Conservation (phyloP, 2,113 vertebrate species). For the Azemiops feae region DNA sequence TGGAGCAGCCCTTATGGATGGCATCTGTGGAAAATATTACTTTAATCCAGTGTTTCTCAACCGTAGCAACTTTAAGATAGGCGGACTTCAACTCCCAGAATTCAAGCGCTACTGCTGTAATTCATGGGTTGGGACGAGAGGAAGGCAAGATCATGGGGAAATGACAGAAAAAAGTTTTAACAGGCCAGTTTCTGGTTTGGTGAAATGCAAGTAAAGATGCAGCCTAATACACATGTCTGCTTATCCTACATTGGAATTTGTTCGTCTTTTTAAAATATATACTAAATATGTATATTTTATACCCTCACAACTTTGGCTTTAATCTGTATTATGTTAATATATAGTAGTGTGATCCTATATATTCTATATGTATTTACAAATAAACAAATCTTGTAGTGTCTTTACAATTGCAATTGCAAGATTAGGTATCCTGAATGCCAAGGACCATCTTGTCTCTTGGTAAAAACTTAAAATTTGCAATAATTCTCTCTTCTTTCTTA, state of each 20-base stretch:
- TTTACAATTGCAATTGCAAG: background rate
- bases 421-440: background rate
- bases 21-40: background rate
- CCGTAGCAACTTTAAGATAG: background rate
- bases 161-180: background rate
- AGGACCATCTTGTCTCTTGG: background rate
- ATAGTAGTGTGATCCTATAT: background rate
- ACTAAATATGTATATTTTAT: background rate
- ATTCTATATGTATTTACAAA: background rate
- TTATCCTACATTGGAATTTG: background rate
- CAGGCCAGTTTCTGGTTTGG: background rate
- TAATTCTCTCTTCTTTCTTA: background rate
- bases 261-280: background rate
- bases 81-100: background rate
- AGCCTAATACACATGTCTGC: background rate
- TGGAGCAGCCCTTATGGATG: background rate
- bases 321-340: background rate
- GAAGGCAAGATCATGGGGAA: background rate
- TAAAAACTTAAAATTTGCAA: background rate
- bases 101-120: background rate
- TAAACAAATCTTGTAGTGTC: background rate
- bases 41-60: background rate
- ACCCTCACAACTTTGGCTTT: background rate
- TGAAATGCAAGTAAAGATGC: background rate
- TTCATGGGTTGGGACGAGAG: background rate